Percentiles rank a stretch among this genome's conserved stretches.
These are phyloP conservation scores for Hucho hucho DNA, from an alignment of 2,113 vertebrate species.

Conservation along the genomic window DNA sequence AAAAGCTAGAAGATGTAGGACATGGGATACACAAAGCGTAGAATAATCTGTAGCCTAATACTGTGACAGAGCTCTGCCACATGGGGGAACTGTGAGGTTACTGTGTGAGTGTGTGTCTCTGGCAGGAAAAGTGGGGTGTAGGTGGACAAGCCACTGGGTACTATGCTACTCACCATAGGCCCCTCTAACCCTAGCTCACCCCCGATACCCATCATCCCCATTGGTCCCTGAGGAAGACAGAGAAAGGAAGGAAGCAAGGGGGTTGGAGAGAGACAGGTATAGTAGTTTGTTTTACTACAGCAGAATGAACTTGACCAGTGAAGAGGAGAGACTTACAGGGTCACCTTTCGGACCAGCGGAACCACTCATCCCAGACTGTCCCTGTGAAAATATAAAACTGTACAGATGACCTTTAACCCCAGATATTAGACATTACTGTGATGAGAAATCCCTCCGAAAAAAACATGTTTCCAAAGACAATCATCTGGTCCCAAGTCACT, in stretches of 20 bases:
- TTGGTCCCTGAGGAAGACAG: slow-evolving; percentile 69
- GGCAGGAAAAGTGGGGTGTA: too few relatives aligned
- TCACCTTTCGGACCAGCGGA: slow-evolving; percentile 79
- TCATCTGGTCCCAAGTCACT: too few relatives aligned
- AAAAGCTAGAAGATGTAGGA: background rate
- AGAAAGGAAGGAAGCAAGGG: slow-evolving; percentile 1
- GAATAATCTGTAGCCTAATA: too few relatives aligned
- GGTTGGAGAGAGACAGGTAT: background rate
- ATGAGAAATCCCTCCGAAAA: background rate
- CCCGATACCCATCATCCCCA: slow-evolving; percentile 67
- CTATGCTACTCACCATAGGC: slow-evolving; percentile 71
- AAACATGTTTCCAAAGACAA: background rate
- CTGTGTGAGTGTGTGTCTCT: background rate
- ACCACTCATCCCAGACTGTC: slow-evolving; percentile 72
- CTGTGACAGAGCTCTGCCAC: background rate
- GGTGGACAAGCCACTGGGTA: too few relatives aligned
- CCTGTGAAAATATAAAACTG: slow-evolving; percentile 66
- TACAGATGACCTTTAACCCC: slow-evolving; percentile 9
- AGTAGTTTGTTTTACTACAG: background rate
- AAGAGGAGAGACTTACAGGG: slow-evolving; percentile 65
- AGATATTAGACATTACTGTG: background rate
- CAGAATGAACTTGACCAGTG: background rate
- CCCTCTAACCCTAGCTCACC: slow-evolving; percentile 82
- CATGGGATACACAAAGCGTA: too few relatives aligned
- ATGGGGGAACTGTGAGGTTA: background rate